Evolutionary conservation across 2,797 vertebrate species (phyloP), one percentile per base, ranked within the genome.

Genomic region (Erethizon dorsatum): DNA sequence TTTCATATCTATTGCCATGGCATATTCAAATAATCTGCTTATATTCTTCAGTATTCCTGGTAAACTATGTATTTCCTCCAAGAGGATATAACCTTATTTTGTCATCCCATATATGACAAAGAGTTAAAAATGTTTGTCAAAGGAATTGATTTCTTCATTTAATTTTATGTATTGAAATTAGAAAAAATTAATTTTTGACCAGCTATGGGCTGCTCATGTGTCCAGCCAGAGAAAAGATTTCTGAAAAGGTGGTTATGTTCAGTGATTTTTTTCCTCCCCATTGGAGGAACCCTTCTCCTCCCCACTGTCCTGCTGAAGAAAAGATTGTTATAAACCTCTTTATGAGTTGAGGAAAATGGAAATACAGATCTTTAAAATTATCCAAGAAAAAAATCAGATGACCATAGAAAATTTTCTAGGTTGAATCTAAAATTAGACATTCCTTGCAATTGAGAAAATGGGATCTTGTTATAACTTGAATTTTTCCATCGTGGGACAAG

Each of bases 81-180:
- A 83, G 33, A 65, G 18, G 26, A 20, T 41, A 41, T 59, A 82
- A 78, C 31, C 15, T 28, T 73, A 50, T 71, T 31, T 86, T 78
- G 2, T 89, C 31, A 89, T 83, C 6, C 37, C 41, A 4, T 28
- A 47, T 13, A n/a, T 82, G 37, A 12, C 10, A n/a, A 10, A 73
- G 4, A 22, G 31, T 67, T 88, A 28, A 67, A 79, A 92, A 54
- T 80, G 4, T 65, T 83, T 61, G 50, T 90, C 31, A 86, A 54
- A 22, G 57, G 18, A 77, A 80, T 71, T 67, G 26, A 96, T n/a
- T 67, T 95, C 18, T 90, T 93, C 57, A 61, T 83, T 92, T 95
- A 94, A 82, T 94, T 90, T 95, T 91, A 28, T 65, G 57, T 69
- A 15, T 92, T 85, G 17, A 92, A 93, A 90, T 88, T 56, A 73